Evolutionary conservation across 2,888 invertebrate genomes (phyloP), one percentile per base, ranked within the genome.

Genomic region (Monopis laevigella): DNA sequence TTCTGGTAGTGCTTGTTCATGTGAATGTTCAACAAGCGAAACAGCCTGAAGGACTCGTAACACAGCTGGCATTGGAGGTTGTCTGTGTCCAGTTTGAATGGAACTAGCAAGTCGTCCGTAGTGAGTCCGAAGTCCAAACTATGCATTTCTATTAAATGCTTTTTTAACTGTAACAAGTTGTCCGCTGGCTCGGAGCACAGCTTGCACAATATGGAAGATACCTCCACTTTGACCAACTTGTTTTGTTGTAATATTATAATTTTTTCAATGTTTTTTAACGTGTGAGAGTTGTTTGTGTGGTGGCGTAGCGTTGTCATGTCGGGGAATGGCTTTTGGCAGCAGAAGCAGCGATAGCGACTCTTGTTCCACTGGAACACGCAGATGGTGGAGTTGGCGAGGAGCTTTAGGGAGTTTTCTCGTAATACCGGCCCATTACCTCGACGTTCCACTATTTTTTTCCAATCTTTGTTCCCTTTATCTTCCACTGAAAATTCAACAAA

Each of bases 351-450:
- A 41, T 72, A 80, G 3, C 66, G 47, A 28, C 77, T 74, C 19
- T 66, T 71, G 45, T 75, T 63, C 70, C 70, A 78, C 46, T 75
- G 75, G 28, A 80, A 80, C 0, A 70, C 64, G 40, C 70, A 65
- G 18, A 71, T 53, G 0, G 68, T 72, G 0, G 75, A 75, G 43
- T 72, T 64, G 0, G 56, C 58, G 0, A 80, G 52, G 0, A 80
- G 86, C 60, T 90, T 90, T 1, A 78, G 42, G 0, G 78, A 68
- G 45, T 70, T 72, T 12, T 68, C 62, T 13, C 77, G 46, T 0
- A 73, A 43, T 10, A 69, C 48, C 0, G 66, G 65, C 0, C 63
- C 68, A 14, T 52, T 54, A 10, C 70, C 68, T 0, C 77, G 65
- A 0, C 61, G 46, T 3, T 68, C 68, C 0, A 50, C 42, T 19